These are phyloP conservation scores for Sarcophaga bullata DNA, from an alignment of 1,140 invertebrate species.

Conservation along the genomic window DNA sequence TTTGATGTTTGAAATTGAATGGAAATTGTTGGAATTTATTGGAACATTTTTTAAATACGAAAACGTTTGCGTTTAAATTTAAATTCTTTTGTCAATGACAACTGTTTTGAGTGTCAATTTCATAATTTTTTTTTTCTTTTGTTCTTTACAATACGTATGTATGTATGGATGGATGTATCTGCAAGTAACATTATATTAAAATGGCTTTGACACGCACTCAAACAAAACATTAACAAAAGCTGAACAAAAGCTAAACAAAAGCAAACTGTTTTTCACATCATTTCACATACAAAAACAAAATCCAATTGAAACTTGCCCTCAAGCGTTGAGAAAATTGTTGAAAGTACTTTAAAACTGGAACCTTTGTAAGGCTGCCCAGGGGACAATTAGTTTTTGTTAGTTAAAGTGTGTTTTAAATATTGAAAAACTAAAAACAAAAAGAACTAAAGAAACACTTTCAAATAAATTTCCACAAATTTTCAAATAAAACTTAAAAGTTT, in stretches of 20 bases:
- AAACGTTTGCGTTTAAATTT: too few species aligned
- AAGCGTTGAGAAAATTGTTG: neutral
- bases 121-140: too few species aligned
- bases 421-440: too few species aligned
- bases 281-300: neutral
- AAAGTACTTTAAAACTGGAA: neutral
- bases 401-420: too few species aligned
- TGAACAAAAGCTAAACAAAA: neutral
- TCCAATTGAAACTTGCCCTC: neutral
- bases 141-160: neutral
- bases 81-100: too few species aligned
- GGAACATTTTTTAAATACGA: too few species aligned
- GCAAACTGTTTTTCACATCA: neutral
- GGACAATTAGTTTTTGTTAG: too few species aligned
- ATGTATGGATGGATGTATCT: neutral
- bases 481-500: too few species aligned
- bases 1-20: neutral
- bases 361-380: neutral
- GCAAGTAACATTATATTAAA: neutral
- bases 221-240: neutral
- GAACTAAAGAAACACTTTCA: too few species aligned
- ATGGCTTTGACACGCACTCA: neutral
- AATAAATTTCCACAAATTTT: too few species aligned
- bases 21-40: neutral
- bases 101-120: too few species aligned